Base-by-base conservation (phyloP, 2,797 vertebrate genomes). In the Notoglanidium macrostoma region DNA sequence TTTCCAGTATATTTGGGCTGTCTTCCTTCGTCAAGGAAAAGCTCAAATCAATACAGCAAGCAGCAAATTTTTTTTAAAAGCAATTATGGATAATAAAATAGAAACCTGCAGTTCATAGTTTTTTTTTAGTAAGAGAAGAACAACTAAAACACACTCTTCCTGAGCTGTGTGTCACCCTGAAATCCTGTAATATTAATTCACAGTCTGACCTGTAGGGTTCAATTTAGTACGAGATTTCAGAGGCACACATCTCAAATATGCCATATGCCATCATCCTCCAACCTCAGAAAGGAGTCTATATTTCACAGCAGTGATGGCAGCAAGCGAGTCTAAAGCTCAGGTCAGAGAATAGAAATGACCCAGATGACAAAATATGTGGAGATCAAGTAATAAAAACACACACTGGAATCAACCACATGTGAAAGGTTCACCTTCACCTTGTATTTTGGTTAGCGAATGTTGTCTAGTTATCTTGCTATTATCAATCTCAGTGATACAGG, bases 301-400 rank as follows among this genome's bases (percentile, higher is more conserved):
- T 78, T 78, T 35, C 51, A 21, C n/a, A 29, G 46, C 2, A 2
- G 15, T 76, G 46, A 29, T 49, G 14, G 73, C 73, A 29, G 73
- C 46, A n/a, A 51, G 12, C 12, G 46, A 51, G 26, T 32, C n/a
- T 78, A 55, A 78, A 55, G 17, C n/a, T 21, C 4, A 0, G 72
- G 51, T 1, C 49, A 19, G 49, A 55, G n/a, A 78, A 78, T 57
- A 76, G n/a, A 78, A 78, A 55, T 55, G 29, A 74, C 68, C 35
- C 73, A 51, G 51, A 32, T 78, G 51, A 35, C 51, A 54, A 77
- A 77, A 77, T 77, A 29, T 54, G 51, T 77, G n/a, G 70, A 73
- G 70, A 73, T 46, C 40, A 51, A 51, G 9, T 74, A 74, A 73
- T 46, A 46, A 44, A 73, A 73, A 67, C 70, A 46, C 70, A 73